Evolutionary conservation across 2,113 vertebrate genomes (phyloP).

Genomic region (Perca fluviatilis): DNA sequence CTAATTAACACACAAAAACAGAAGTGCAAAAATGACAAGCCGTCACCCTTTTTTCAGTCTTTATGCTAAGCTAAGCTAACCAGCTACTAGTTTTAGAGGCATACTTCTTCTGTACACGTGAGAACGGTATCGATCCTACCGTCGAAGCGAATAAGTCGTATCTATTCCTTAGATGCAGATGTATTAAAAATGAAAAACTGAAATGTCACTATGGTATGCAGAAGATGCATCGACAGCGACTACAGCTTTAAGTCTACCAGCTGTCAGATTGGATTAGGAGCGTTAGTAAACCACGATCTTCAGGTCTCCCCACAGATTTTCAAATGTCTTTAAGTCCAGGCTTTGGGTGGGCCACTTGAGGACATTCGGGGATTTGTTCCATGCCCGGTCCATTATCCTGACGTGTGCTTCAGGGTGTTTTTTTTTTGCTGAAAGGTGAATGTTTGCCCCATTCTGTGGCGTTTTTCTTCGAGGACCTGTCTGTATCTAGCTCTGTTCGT

Average conservation of each 20-base stretch:
- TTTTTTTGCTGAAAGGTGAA: constrained; percentile 18
- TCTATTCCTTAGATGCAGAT: background rate
- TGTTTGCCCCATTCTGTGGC: constrained; percentile 2
- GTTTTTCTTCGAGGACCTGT: constrained; percentile 11
- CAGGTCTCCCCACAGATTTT: constrained; percentile 44
- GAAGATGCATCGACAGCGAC: background rate
- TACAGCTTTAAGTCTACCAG: constrained; percentile 29
- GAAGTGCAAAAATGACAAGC: background rate
- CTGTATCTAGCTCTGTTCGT: background rate
- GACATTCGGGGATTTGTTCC: constrained; percentile 61
- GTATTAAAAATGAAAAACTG: background rate
- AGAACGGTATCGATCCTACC: background rate
- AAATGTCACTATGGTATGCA: background rate
- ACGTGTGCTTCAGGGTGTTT: constrained; percentile 30
- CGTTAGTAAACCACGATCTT: constrained; percentile 38
- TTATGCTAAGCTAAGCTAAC: background rate
- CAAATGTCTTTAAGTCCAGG: constrained; percentile 45
- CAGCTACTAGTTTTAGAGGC: background rate
- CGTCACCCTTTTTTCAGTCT: background rate
- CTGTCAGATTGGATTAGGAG: constrained; percentile 45
- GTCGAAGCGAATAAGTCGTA: accelerated
- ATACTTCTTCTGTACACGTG: background rate
- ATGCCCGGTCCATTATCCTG: constrained; percentile 58
- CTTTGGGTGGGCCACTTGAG: constrained; percentile 52
- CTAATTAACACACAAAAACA: too few species aligned